Evolutionary conservation across 2,888 invertebrate genomes (phyloP), one percentile per base, ranked within the genome.

Genomic region (Rotaria magnacalcarata): DNA sequence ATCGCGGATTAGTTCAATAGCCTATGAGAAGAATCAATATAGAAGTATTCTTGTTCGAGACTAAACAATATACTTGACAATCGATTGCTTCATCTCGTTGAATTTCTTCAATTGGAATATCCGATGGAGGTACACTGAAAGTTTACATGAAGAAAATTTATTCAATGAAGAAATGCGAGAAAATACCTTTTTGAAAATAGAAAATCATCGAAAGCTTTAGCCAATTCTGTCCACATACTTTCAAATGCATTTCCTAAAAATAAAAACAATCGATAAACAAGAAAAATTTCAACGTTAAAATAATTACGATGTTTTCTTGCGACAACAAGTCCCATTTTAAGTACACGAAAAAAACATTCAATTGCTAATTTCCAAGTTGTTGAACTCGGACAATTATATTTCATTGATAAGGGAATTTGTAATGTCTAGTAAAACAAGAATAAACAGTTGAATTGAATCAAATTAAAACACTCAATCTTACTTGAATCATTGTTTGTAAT

Each of bases 151-250:
- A 84, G 74, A 43, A 67, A 47, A 21, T n/a, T 85, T 7, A 56
- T 50, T 54, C 16, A 34, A 27, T 41, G 14, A 58, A 54, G 54
- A 47, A 54, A 34, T 52, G 4, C 47, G 50, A 85, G 19, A 74
- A 88, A 89, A 90, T 91, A 94, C 94, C 93, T 94, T 89, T 93
- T 93, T 16, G 95, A 95, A 90, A 98, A 98, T 87, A 98, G 93
- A 91, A 97, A 97, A 86, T 95, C 95, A 89, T 97, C 96, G 60
- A 98, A 92, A 0, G 96, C 94, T 85, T 93, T 93, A 0, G 95
- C 95, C 87, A 98, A 92, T 89, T 94, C 94, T 86, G 94, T 93
- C 98, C 98, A 98, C 89, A 93, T 91, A 52, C 89, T 88, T 11
- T 89, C 88, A 88, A 91, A 92, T 34, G 88, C 85, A 24, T 88